These are phyloP conservation scores for Cantharis nigra DNA, from an alignment of 2,888 invertebrate genomes.

Conservation along the genomic window DNA sequence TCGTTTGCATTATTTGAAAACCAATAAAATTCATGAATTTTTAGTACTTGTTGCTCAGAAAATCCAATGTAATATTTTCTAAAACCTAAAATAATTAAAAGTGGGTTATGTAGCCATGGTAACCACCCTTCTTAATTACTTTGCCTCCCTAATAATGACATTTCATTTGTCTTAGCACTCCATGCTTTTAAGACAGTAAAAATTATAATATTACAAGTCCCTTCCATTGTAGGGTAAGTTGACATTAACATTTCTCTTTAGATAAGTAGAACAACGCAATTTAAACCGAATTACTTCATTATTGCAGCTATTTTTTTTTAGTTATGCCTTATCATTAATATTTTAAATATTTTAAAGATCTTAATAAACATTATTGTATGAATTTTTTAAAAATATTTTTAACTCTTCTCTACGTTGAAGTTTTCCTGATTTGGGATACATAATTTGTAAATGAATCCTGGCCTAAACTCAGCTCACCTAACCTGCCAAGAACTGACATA, in stretches of 20 bases:
- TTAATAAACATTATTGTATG: background rate
- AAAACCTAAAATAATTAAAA: slow-evolving; percentile 15
- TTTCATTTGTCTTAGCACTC: slow-evolving; percentile 22
- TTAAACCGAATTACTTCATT: slow-evolving; percentile 15
- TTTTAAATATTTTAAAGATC: background rate
- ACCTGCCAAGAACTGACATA: no score
- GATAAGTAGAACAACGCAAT: slow-evolving; percentile 17
- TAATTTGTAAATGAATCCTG: no score
- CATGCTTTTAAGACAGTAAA: slow-evolving; percentile 21
- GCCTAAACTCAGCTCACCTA: no score
- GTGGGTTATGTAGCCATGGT: slow-evolving; percentile 22
- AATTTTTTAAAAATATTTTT: no score
- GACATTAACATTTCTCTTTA: slow-evolving; percentile 21
- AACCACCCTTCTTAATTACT: slow-evolving; percentile 21
- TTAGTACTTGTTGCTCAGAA: slow-evolving; percentile 16
- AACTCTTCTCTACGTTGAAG: no score
- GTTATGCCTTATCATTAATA: background rate
- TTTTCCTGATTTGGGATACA: no score
- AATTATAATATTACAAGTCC: slow-evolving; percentile 17
- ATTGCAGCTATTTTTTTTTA: background rate
- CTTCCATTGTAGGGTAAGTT: slow-evolving; percentile 16
- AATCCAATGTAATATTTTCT: slow-evolving; percentile 6
- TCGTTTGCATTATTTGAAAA: slow-evolving; percentile 14
- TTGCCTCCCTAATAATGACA: slow-evolving; percentile 22
- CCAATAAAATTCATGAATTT: slow-evolving; percentile 22